Evolutionary conservation across 2,113 vertebrate genomes (phyloP).

Genomic region (Struthidea cinerea): DNA sequence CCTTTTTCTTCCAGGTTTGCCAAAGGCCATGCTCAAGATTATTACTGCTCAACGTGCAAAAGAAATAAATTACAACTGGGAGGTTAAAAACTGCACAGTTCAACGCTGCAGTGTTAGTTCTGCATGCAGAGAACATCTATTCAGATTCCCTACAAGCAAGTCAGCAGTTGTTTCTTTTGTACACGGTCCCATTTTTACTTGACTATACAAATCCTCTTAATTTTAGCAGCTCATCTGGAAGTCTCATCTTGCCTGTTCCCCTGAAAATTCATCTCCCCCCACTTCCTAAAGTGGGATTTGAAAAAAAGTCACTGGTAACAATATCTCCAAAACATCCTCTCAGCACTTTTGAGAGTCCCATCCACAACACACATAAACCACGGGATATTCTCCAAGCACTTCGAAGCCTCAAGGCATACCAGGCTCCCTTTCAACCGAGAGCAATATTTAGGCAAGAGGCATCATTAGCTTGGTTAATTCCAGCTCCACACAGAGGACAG

Average conservation of each 20-base stretch:
- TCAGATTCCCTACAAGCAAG: conserved; percentile 27
- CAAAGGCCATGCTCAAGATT: neutral
- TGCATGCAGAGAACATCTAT: neutral
- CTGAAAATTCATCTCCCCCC: conserved; percentile 12
- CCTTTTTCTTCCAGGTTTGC: neutral
- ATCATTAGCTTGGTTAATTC: neutral
- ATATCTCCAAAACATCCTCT: neutral
- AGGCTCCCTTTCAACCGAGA: neutral
- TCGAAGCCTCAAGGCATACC: neutral
- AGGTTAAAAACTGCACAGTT: conserved; percentile 41
- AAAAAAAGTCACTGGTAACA: neutral
- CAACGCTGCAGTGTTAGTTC: neutral
- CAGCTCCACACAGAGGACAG: neutral
- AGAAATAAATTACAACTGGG: neutral
- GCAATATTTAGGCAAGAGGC: neutral
- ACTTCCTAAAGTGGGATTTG: neutral
- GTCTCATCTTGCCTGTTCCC: conserved; percentile 32
- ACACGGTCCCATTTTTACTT: neutral
- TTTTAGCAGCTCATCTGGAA: conserved; percentile 35
- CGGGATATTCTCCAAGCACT: neutral
- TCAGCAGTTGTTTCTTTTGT: conserved; percentile 53
- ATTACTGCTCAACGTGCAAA: neutral
- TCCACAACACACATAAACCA: neutral
- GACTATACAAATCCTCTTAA: conserved; percentile 44
- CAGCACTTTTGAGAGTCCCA: neutral